phyloP scores from a whole-genome alignment of 2,888 invertebrate species.

The Pristionchus maxplancki region DNA sequence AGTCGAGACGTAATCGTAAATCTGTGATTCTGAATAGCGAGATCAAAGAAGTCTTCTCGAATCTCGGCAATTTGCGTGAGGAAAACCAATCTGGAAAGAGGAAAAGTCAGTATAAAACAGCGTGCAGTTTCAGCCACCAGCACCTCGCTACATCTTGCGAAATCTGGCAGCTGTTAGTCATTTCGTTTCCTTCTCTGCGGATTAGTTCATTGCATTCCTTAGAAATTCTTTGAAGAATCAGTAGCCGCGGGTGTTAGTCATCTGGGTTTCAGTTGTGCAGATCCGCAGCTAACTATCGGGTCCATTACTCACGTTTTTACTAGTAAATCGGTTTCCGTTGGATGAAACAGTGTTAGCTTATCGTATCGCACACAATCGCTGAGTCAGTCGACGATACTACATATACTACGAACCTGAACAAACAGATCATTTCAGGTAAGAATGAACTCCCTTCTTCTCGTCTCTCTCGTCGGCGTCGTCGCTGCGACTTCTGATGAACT shows the following conservation, averaged over 20 bases:
- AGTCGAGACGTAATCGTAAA: background rate
- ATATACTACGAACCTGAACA: background rate
- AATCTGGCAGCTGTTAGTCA: background rate
- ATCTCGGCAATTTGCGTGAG: background rate
- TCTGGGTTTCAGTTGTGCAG: too few relatives aligned
- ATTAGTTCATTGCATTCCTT: background rate
- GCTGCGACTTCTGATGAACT: background rate
- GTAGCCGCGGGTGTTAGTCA: background rate
- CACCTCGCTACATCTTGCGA: background rate
- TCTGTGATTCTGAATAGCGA: background rate
- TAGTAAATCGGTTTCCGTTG: background rate
- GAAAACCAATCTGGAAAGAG: background rate
- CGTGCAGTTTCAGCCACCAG: background rate
- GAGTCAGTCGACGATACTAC: background rate
- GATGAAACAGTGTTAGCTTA: background rate
- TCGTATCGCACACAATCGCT: background rate
- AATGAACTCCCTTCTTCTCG: slow-evolving; percentile 2
- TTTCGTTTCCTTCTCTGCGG: background rate
- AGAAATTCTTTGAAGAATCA: background rate
- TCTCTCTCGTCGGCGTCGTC: background rate
- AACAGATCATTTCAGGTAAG: background rate
- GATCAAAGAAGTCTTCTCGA: background rate
- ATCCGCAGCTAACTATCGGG: background rate
- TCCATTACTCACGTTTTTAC: background rate
- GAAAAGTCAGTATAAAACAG: background rate